Evolutionary conservation across 2,113 vertebrate genomes (phyloP), one percentile per base, ranked within the genome.

Genomic region (Riparia riparia): DNA sequence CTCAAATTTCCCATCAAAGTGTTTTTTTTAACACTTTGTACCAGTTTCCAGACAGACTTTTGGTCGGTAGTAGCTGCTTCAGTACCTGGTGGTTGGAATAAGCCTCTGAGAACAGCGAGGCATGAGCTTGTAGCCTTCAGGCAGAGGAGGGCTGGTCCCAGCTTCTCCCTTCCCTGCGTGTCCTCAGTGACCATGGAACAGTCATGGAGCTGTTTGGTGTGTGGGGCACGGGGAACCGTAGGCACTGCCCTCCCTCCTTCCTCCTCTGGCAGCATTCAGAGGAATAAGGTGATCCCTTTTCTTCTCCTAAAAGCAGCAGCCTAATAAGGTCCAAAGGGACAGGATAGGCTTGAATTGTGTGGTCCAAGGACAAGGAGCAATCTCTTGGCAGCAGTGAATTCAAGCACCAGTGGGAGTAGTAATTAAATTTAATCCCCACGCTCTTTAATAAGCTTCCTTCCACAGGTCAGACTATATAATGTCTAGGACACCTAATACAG

Each of bases 201-300:
- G 41, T 42, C 41, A 42, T 37, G 41, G 41, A 42, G 14, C 41
- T 42, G 41, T 42, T 42, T 42, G 41, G 41, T 42, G 41, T 42
- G 41, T 42, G 41, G 41, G 41, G 41, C 41, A 42, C 14, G 7
- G 41, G 14, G 41, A 42, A 37, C 64, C 0, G 0, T 22, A 14
- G 57, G 34, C 28, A 39, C 66, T 90, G 70, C 53, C 9, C 28
- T 80, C 41, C 34, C 8, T 56, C 56, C 44, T 42, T 71, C 31
- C 49, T 89, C 20, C 47, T 53, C 17, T 29, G 57, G 25, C 26
- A 20, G 41, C 41, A 42, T 42, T 42, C 41, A 42, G 41, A 53
- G 37, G n/a, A 61, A 29, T 39, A 39, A 39, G 28, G 32, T 70
- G 49, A 42, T 66, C 34, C 28, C 13, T 91, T 47, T 47, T 58